A percentile compares a stretch with the other conserved stretches of the same genome.
phyloP scores from a whole-genome alignment of 1,140 invertebrate genomes.

The Bombus huntii region DNA sequence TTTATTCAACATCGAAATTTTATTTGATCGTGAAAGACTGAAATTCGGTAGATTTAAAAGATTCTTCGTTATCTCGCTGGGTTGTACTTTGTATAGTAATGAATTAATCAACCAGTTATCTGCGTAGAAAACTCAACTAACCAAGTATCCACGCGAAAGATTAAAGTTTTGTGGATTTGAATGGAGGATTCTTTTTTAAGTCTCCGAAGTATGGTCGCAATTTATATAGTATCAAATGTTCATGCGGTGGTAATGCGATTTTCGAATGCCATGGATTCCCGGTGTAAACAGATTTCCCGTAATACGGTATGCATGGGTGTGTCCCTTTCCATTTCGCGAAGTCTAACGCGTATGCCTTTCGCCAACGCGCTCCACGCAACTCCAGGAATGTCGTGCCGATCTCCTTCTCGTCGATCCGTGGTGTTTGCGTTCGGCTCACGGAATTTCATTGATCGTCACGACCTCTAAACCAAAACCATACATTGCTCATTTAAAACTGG shows the following conservation, averaged over 20 bases:
- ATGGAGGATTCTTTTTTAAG: not conserved
- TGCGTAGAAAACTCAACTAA: not conserved
- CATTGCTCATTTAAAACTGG: constrained; percentile 42
- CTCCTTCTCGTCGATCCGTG: constrained; percentile 47
- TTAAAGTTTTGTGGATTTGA: not conserved
- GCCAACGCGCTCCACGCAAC: constrained; percentile 47
- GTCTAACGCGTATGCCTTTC: constrained; percentile 56
- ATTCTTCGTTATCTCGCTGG: not conserved
- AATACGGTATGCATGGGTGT: constrained; percentile 57
- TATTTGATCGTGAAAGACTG: not conserved
- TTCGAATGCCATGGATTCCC: constrained; percentile 39
- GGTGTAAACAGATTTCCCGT: constrained; percentile 51
- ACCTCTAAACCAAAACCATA: constrained; percentile 38
- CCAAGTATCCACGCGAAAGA: not conserved
- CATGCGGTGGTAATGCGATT: constrained; percentile 2
- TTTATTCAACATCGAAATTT: no score
- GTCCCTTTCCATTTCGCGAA: constrained; percentile 65
- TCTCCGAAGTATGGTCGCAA: not conserved
- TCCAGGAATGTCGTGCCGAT: constrained; percentile 54
- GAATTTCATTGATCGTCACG: constrained; percentile 60
- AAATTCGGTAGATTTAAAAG: not conserved
- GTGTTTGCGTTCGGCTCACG: constrained; percentile 27
- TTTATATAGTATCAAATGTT: no score
- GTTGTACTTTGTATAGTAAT: no score
- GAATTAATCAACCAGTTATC: no score